phyloP scores from a whole-genome alignment of 2,888 invertebrate genomes.

The Patella pellucida region DNA sequence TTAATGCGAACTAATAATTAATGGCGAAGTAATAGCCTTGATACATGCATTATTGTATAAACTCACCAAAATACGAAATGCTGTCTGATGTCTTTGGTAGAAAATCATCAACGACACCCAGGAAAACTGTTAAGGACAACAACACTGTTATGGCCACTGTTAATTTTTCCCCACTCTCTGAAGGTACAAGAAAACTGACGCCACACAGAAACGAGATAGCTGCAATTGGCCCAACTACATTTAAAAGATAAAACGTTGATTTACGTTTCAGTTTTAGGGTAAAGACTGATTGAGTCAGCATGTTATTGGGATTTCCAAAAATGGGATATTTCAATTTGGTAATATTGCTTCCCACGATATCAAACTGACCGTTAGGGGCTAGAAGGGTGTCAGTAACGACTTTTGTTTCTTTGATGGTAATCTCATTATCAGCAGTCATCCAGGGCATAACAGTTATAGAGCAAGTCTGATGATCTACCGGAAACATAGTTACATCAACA shows the following conservation, averaged over 20 bases:
- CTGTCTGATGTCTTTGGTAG: slow-evolving; percentile 18
- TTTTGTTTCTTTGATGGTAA: neutral
- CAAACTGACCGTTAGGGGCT: neutral
- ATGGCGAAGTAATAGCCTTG: too few species aligned
- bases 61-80: slow-evolving; percentile 21
- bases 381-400: neutral
- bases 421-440: neutral
- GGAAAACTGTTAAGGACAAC: slow-evolving; percentile 14
- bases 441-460: neutral
- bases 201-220: slow-evolving; percentile 13
- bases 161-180: slow-evolving; percentile 22
- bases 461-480: neutral
- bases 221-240: neutral
- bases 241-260: neutral
- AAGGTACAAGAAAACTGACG: slow-evolving; percentile 18
- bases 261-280: neutral
- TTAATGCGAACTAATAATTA: too few species aligned
- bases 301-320: neutral
- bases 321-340: neutral
- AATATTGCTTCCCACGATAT: neutral
- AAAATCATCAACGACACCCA: slow-evolving; percentile 9
- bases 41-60: neutral
- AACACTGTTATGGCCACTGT: slow-evolving; percentile 18
- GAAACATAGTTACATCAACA: neutral
- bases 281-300: neutral